Percentiles rank a stretch among this genome's conserved stretches.
These are phyloP conservation scores for Gonocerus acuteangulatus DNA, from an alignment of 2,888 invertebrate species.

Conservation along the genomic window DNA sequence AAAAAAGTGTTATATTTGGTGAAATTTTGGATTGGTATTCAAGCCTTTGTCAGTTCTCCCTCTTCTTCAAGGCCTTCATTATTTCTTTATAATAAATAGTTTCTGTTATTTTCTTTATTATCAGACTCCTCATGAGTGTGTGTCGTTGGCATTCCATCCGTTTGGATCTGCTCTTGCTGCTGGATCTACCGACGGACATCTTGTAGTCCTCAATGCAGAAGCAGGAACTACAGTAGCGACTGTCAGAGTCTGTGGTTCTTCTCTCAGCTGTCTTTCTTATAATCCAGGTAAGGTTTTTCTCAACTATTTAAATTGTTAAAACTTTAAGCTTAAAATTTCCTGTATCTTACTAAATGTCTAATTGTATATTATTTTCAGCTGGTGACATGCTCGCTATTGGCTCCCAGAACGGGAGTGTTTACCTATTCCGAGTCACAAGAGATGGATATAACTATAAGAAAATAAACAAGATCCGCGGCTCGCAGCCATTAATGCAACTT, in stretches of 20 bases:
- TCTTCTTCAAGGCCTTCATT: too few relatives aligned
- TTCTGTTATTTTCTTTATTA: too few relatives aligned
- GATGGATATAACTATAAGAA: constrained; percentile 87
- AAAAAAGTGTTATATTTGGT: too few relatives aligned
- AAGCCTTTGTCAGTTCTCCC: too few relatives aligned
- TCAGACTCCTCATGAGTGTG: constrained; percentile 81
- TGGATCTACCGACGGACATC: constrained; percentile 82
- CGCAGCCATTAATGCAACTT: constrained; percentile 74
- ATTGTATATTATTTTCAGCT: too few relatives aligned
- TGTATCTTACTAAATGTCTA: too few relatives aligned
- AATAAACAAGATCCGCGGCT: constrained; percentile 77
- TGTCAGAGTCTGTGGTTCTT: constrained; percentile 76
- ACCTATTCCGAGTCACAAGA: constrained; percentile 73
- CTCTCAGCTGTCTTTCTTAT: constrained; percentile 76
- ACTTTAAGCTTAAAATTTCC: too few relatives aligned
- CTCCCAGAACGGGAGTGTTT: constrained; percentile 79
- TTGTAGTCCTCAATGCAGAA: constrained; percentile 77
- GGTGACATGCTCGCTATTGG: constrained; percentile 83
- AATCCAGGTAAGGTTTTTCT: constrained; percentile 64
- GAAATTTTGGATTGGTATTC: too few relatives aligned
- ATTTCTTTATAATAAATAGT: too few relatives aligned
- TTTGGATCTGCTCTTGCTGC: constrained; percentile 79
- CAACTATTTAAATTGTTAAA: background rate
- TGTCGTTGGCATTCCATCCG: constrained; percentile 79
- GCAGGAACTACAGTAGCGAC: constrained; percentile 79